These are phyloP conservation scores for Trachops cirrhosus DNA, from an alignment of 2,797 vertebrate species.

Conservation along the genomic window DNA sequence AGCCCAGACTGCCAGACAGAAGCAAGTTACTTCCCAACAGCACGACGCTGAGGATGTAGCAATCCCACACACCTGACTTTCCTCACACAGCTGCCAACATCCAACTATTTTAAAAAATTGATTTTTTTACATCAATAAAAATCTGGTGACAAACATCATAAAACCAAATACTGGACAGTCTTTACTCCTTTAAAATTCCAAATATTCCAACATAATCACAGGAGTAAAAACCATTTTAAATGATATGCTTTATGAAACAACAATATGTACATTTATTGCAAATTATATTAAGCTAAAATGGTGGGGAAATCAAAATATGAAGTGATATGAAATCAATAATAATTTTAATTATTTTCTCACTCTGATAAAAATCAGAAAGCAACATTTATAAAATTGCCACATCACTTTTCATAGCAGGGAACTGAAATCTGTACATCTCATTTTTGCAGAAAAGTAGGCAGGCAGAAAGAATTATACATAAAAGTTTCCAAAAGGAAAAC, in stretches of 20 bases:
- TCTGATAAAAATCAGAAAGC: slow-evolving; percentile 88
- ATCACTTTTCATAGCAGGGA: slow-evolving; percentile 87
- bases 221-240: slow-evolving; percentile 85
- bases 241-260: slow-evolving; percentile 88
- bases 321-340: slow-evolving; percentile 84
- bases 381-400: slow-evolving; percentile 88
- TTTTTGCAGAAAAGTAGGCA: slow-evolving; percentile 88
- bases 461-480: slow-evolving; percentile 88
- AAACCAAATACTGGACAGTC: slow-evolving; percentile 85
- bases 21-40: slow-evolving; percentile 88
- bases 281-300: slow-evolving; percentile 89
- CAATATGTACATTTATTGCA: slow-evolving; percentile 90
- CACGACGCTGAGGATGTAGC: slow-evolving; percentile 83
- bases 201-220: slow-evolving; percentile 84
- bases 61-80: slow-evolving; percentile 83
- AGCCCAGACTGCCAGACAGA: slow-evolving; percentile 89
- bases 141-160: slow-evolving; percentile 87
- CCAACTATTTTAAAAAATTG: slow-evolving; percentile 83
- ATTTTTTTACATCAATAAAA: slow-evolving; percentile 87
- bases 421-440: slow-evolving; percentile 88
- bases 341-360: slow-evolving; percentile 87
- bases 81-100: slow-evolving; percentile 87
- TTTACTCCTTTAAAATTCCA: slow-evolving; percentile 85
- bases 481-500: slow-evolving; percentile 86
- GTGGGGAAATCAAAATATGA: slow-evolving; percentile 83